These are phyloP conservation scores for Stylophora pistillata DNA, from an alignment of 64 coral and sea anemone species.

Conservation along the genomic window DNA sequence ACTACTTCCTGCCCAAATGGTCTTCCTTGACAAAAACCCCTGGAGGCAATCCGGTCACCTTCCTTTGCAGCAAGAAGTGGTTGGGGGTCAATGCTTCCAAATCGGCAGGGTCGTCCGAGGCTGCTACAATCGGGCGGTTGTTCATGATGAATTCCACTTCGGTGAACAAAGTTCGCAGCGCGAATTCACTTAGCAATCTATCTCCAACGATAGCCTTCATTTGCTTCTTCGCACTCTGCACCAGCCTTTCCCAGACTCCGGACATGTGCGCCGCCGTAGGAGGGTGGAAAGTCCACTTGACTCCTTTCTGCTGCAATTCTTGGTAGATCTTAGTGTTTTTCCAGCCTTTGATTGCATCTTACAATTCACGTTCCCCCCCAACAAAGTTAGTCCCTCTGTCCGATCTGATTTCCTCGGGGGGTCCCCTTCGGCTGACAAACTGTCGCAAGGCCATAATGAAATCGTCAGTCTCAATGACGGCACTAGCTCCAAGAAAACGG, in stretches of 20 bases:
- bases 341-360: background rate
- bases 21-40: background rate
- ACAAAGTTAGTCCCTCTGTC: background rate
- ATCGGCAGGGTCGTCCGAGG: background rate
- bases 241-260: background rate
- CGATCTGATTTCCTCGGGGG: background rate
- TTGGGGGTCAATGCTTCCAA: background rate
- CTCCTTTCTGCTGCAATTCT: background rate
- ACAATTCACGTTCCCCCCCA: background rate
- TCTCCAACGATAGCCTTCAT: background rate
- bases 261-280: background rate
- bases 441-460: background rate
- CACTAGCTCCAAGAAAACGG: too few species aligned
- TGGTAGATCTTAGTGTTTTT: too few species aligned
- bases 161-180: background rate
- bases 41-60: background rate
- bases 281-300: background rate
- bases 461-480: too few species aligned
- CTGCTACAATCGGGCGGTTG: background rate
- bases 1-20: slow-evolving; percentile 1
- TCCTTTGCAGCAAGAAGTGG: too few species aligned
- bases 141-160: background rate
- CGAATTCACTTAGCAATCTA: background rate
- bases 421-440: background rate
- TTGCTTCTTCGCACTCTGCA: background rate